Evolutionary conservation across 2,888 invertebrate genomes (phyloP), one percentile per base, ranked within the genome.

Genomic region (Mythimna vitellina): DNA sequence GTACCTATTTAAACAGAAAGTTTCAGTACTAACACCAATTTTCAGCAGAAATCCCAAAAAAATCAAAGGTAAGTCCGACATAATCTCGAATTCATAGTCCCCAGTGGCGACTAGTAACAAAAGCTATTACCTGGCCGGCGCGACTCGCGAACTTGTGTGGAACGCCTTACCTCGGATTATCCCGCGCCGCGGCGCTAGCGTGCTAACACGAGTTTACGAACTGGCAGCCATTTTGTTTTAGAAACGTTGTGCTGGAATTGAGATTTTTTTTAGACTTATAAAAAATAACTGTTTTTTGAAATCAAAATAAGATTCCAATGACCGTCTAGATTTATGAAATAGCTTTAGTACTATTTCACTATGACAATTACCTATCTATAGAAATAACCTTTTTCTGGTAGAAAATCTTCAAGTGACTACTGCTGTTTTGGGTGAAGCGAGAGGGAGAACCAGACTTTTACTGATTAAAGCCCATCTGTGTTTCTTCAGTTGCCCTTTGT

Each of bases 111-210:
- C 74, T 84, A 75, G 82, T 86, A 91, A 90, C 89, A 91, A 92
- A 92, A 91, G 90, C 92, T 87, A 91, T 92, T 92, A 92, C 91
- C 89, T 89, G 89, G 83, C 84, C 85, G 85, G 74, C 72, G 63
- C 78, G 82, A 82, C 54, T 82, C 70, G 76, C 82, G 69, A 81
- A 83, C 82, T 82, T 78, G 82, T 70, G 68, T 71, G 70, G 66
- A 69, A 61, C 74, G 69, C 38, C 60, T 60, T 22, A 38, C 78
- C 20, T 56, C 57, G 85, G 81, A 81, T 84, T 84, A 84, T 81
- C 84, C 76, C 62, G 73, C 71, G 22, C 53, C 73, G 65, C 73
- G 64, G 17, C 54, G 61, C 22, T 32, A 62, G 66, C 80, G 60
- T 82, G 80, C 78, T 72, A 72, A 68, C 75, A 82, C 66, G 46